A percentile compares a stretch with the other conserved stretches of the same genome.
Evolutionary conservation across 2,888 invertebrate species (phyloP).

Genomic region (Sphinx pinastri): DNA sequence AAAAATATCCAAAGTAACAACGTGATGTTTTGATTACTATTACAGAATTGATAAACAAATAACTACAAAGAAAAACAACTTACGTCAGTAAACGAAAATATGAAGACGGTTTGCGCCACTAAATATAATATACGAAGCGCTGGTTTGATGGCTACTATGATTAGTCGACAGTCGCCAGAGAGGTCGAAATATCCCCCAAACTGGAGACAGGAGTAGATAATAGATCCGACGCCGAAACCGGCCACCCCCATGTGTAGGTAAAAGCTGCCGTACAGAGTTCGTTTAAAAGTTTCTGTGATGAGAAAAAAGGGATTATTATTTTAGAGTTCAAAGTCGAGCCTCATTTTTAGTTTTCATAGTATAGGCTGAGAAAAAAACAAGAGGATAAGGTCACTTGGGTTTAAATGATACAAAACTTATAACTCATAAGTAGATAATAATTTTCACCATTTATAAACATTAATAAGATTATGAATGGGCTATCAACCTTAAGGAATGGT

Average conservation of each 20-base stretch:
- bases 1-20: constrained; percentile 7
- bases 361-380: no score
- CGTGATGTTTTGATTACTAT: constrained; percentile 27
- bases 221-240: constrained; percentile 87
- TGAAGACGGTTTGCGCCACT: constrained; percentile 88
- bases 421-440: no score
- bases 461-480: no score
- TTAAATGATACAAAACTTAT: no score
- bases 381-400: no score
- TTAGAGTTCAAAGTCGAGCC: no score
- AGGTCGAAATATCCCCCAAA: constrained; percentile 88
- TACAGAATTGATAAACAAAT: constrained; percentile 6
- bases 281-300: constrained; percentile 57
- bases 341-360: no score
- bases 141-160: constrained; percentile 86
- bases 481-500: no score
- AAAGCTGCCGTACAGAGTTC: constrained; percentile 84
- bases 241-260: constrained; percentile 86
- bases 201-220: constrained; percentile 89
- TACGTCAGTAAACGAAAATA: constrained; percentile 88
- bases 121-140: constrained; percentile 85
- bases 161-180: constrained; percentile 84
- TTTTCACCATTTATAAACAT: no score
- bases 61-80: constrained; percentile 46
- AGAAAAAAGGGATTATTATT: no score